A percentile compares a stretch with the other conserved stretches of the same genome.
Evolutionary conservation across 2,888 invertebrate genomes (phyloP).

Genomic region (Hyles lineata): DNA sequence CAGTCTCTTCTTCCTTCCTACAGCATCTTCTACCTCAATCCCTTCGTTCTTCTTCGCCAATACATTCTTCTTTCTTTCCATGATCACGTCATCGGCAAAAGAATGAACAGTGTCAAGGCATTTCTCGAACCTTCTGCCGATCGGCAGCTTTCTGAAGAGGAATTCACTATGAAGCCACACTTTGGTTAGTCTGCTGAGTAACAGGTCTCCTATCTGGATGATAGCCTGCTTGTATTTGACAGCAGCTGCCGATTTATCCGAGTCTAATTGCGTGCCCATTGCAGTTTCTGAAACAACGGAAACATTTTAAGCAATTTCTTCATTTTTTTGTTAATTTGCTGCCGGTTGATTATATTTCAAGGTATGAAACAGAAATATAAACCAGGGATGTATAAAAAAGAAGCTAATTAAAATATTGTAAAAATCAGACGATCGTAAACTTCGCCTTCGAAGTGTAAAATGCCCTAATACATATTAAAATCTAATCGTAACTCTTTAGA

Average conservation of each 20-base stretch:
- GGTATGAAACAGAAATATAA: no score
- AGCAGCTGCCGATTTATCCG: conserved; percentile 64
- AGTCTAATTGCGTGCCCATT: conserved; percentile 85
- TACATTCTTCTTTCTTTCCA: conserved; percentile 64
- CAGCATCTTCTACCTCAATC: conserved; percentile 26
- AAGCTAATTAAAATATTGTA: no score
- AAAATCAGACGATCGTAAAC: no score
- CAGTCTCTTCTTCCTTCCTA: conserved; percentile 75
- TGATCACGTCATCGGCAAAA: conserved; percentile 84
- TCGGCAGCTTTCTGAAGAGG: conserved; percentile 73
- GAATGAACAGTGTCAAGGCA: conserved; percentile 77
- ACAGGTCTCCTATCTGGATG: conserved; percentile 61
- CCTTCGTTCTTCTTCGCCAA: conserved; percentile 25
- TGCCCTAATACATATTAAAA: no score
- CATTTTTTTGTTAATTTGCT: not conserved
- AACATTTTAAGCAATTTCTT: not conserved
- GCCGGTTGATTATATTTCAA: not conserved
- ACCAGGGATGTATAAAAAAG: no score
- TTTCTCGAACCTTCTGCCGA: conserved; percentile 77
- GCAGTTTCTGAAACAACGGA: conserved; percentile 77
- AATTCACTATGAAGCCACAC: conserved; percentile 85
- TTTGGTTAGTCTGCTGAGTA: conserved; percentile 59
- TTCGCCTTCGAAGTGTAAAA: no score
- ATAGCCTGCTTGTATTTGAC: conserved; percentile 81
- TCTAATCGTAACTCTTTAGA: no score